Conservation (phyloP, 2,113 vertebrate genomes). For the Meleagris gallopavo region DNA sequence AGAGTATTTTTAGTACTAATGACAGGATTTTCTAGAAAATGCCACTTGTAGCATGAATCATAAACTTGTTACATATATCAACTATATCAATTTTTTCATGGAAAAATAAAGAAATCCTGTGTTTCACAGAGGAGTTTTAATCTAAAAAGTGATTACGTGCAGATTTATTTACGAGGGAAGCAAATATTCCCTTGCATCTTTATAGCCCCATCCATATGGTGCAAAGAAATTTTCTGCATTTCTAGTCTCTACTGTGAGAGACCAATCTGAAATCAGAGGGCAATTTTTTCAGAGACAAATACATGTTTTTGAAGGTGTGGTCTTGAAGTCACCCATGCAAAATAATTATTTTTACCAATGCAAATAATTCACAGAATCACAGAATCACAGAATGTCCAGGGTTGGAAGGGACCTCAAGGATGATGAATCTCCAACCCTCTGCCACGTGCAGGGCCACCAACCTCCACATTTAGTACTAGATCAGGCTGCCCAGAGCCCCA, state of each 20-base stretch:
- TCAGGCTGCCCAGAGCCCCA: too few relatives aligned
- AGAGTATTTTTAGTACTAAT: conserved; percentile 20
- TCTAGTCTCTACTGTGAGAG: not conserved
- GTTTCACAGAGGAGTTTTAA: not conserved
- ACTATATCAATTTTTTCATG: not conserved
- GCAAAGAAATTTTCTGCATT: not conserved
- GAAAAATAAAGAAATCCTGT: not conserved
- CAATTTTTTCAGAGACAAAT: not conserved
- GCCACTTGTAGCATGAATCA: not conserved
- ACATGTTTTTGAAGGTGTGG: not conserved
- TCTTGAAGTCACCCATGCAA: not conserved
- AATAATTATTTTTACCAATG: not conserved
- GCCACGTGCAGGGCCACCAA: too few relatives aligned
- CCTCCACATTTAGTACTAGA: too few relatives aligned
- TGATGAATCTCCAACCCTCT: too few relatives aligned
- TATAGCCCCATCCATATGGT: not conserved
- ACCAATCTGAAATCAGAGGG: not conserved
- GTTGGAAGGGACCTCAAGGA: too few relatives aligned
- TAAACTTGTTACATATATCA: not conserved
- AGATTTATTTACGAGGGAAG: not conserved
- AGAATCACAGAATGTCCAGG: too few relatives aligned
- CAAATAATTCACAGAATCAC: not conserved
- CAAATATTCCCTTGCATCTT: not conserved
- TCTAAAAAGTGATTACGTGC: not conserved
- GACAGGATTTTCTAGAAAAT: conserved; percentile 41